These are phyloP conservation scores for Sebastiscus tertius DNA, from an alignment of 2,797 vertebrate species.

Conservation along the genomic window DNA sequence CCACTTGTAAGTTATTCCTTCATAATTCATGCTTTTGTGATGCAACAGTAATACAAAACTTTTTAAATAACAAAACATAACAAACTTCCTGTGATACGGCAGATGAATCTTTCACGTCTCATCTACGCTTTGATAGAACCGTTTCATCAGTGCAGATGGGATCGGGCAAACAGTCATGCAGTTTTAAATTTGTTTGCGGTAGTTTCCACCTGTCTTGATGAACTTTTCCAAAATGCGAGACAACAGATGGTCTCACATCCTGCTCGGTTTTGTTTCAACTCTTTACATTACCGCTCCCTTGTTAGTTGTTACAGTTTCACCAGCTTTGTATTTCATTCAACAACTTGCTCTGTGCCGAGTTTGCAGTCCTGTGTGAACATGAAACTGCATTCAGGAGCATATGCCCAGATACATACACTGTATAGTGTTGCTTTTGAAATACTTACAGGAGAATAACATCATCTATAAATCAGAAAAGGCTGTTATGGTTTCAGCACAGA, in stretches of 20 bases:
- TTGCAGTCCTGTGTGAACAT: not conserved
- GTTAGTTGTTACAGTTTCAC: not conserved
- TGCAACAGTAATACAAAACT: not conserved
- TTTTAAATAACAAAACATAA: not conserved
- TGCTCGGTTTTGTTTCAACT: not conserved
- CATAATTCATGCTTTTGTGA: not conserved
- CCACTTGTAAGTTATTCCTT: not conserved
- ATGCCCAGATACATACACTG: not conserved
- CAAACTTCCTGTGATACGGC: not conserved
- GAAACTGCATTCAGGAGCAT: not conserved
- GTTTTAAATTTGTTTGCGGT: not conserved
- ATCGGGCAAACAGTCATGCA: not conserved
- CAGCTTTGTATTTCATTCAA: not conserved
- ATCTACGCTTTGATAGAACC: not conserved
- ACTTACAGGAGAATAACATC: not conserved
- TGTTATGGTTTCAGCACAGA: not conserved
- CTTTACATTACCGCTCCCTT: not conserved
- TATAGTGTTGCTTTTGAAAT: conserved; percentile 2
- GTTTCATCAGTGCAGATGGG: not conserved
- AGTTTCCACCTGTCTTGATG: not conserved
- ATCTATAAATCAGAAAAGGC: not conserved
- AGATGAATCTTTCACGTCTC: not conserved
- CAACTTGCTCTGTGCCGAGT: not conserved
- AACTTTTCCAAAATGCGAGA: not conserved
- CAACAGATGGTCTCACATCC: not conserved